Evolutionary conservation across 1,140 invertebrate species (phyloP), one percentile per base, ranked within the genome.

Genomic region (Papilio helenus): DNA sequence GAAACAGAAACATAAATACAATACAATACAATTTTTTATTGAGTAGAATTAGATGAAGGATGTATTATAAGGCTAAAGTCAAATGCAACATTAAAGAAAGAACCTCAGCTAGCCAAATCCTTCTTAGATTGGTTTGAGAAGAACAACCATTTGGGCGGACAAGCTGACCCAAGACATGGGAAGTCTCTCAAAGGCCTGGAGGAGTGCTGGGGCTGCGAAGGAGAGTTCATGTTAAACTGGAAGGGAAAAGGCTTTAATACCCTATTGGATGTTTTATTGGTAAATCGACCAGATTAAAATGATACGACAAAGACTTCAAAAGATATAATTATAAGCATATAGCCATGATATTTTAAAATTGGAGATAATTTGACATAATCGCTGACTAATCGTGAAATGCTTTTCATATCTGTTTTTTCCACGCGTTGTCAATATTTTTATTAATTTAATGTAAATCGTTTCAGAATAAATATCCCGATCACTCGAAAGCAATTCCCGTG

Each of bases 401-500:
- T 18, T 49, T 49, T 49, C 18, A 18, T 49, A 16, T 18, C 3
- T 18, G 16, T 49, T 49, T 49, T 49, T 49, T 49, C 4, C 16
- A 49, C 4, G 16, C 1, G 14, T 5, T 39, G 7, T 39, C 16
- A 4, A 16, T 46, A 46, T 16, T 46, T 46, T 46, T n/a, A n/a
- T n/a, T n/a, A n/a, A n/a, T 8, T 8, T 39, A 39, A 39, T 39
- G 8, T 4, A 34, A 34, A 34, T 74, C 42, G 55, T 87, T 87
- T 10, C 84, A 95, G 93, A 94, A 94, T 44, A 93, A 89, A 87
- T 91, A 89, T 78, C 94, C 93, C 1, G 91, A 95, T 79, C 85
- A 90, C 0, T 84, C 86, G 1, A 91, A 94, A 82, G 87, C 85
- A 74, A 82, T 94, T 1, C 90, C 89, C 2, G 88, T 90, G n/a